Conservation (phyloP, 1,140 invertebrate genomes). For the Octopus sinensis region DNA sequence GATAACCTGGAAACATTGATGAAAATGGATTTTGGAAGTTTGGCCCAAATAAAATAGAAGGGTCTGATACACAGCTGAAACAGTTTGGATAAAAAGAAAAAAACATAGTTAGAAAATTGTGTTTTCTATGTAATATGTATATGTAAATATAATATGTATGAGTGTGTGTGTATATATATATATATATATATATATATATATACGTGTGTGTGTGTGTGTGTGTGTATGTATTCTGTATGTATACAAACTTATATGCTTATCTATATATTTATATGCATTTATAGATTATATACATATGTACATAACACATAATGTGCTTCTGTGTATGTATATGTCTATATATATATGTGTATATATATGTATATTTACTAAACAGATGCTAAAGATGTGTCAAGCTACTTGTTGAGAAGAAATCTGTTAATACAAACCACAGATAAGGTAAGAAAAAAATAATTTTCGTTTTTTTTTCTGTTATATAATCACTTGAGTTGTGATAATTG, state of each 20-base stretch:
- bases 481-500: too few relatives aligned
- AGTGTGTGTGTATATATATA: neutral
- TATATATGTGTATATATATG: neutral
- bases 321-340: neutral
- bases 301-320: neutral
- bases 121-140: too few relatives aligned
- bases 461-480: too few relatives aligned
- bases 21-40: neutral
- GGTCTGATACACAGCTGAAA: constrained; percentile 6
- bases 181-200: neutral
- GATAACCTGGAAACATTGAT: constrained; percentile 12
- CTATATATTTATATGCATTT: neutral
- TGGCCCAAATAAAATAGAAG: constrained; percentile 12
- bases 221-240: neutral
- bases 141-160: neutral
- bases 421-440: too few relatives aligned
- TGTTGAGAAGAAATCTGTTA: too few relatives aligned
- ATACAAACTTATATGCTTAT: neutral
- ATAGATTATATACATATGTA: neutral
- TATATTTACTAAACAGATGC: neutral
- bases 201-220: neutral
- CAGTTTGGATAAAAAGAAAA: neutral
- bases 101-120: too few relatives aligned
- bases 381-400: too few relatives aligned
- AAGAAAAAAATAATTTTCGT: too few relatives aligned